Evolutionary conservation across 2,888 invertebrate species (phyloP), one percentile per base, ranked within the genome.

Genomic region (Pseudanteris insignis): DNA sequence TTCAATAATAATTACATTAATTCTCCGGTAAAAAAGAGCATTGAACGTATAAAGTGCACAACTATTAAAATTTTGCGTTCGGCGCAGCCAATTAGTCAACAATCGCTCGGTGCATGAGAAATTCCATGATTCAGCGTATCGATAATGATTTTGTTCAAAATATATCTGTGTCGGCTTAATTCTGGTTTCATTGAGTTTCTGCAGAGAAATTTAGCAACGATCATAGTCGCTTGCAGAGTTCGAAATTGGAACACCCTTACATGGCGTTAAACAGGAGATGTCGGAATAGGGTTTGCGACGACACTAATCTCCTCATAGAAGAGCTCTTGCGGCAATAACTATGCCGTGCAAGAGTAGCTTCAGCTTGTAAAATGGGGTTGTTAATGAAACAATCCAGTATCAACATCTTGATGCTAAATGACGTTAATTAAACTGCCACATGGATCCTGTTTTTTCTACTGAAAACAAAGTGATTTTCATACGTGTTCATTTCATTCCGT

Each of bases 361-460:
- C 24, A 18, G 44, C 44, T 51, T 46, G 34, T 53, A 48, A 60
- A 53, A 38, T 48, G 37, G 51, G 43, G 48, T 38, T 54, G 60
- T 48, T 60, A 60, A 60, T 48, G 47, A 60, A 54, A 54, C 48
- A 60, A 60, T 54, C 54, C 47, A 60, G 48, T 47, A 47, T 41
- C 37, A 44, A 50, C 38, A 58, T 55, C 41, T 58, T 50, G 33
- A 44, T 58, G 44, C 37, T 18, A 41, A 41, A 43, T 37, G 32
- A 21, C 30, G 26, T 32, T 48, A 43, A 37, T 57, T 48, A 57
- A 41, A 37, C n/a, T 3, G 4, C 7, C 21, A 21, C 7, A 5
- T 21, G 21, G 21, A 21, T 21, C 7, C 3, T 5, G 21, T 21
- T 21, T 21, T 21, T 21, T 21, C 21, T 21, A n/a, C n/a, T n/a